Evolutionary conservation across 1,140 invertebrate species (phyloP), one percentile per base, ranked within the genome.

Genomic region (Drosophila kurseongensis): DNA sequence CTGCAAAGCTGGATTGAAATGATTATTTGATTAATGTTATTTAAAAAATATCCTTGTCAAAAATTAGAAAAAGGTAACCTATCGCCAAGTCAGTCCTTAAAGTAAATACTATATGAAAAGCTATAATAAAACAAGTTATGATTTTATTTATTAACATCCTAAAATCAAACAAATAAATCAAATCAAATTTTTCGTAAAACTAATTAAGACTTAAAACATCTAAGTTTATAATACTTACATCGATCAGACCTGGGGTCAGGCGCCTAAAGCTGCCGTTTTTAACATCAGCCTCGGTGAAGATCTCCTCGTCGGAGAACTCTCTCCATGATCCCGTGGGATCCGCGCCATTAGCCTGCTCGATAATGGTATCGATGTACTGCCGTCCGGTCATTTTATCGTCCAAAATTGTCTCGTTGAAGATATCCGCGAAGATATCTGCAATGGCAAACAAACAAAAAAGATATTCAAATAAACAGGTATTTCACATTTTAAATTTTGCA

Each of bases 311-410:
- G 12, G 91, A 88, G 55, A 86, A 92, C 36, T 91, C 85, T 3
- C 58, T 69, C 91, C 91, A 92, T 8, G 80, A 77, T 12, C 75
- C 81, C 2, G 83, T 86, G 5, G 91, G 83, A 80, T 92, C 91
- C 2, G 72, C 80, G 4, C 91, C 91, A 75, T 92, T 92, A 1
- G 90, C 81, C 62, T 92, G 78, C 13, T 76, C 56, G 13, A 92
- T 92, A 12, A 92, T 86, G 4, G 78, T 76, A 8, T 92, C 75
- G 23, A 92, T 86, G 23, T 92, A 92, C 41, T 81, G 80, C 1
- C 51, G 38, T 0, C 78, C 91, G 5, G 44, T 76, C 50, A 92
- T 68, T 36, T 78, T 51, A n/a, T 80, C 75, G 50, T 92, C 90
- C 41, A 71, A 42, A 9, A 80, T 78, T 4, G 75, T 91, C 23